These are phyloP conservation scores for Elanus axillaris DNA, from an alignment of 2,113 vertebrate genomes.

Conservation along the genomic window DNA sequence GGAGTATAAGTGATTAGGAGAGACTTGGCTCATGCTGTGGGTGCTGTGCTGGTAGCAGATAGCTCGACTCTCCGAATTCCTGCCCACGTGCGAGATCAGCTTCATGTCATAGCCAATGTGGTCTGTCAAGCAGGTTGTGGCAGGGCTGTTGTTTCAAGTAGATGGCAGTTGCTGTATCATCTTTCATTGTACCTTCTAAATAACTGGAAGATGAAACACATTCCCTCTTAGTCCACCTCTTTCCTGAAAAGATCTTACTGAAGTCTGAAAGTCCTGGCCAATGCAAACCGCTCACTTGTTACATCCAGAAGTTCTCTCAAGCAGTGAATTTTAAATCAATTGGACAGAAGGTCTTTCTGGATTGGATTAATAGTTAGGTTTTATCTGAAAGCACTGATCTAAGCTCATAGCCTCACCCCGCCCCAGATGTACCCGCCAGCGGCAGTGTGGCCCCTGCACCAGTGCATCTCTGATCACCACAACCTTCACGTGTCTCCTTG, in stretches of 20 bases:
- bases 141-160: background rate
- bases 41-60: background rate
- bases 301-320: background rate
- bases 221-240: background rate
- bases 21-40: background rate
- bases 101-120: background rate
- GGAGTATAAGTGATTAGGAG: background rate
- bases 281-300: background rate
- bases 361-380: background rate
- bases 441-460: background rate
- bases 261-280: background rate
- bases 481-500: rapidly evolving
- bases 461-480: rapidly evolving
- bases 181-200: background rate
- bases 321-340: background rate
- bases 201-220: background rate
- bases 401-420: background rate
- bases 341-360: background rate
- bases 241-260: background rate
- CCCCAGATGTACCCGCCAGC: no score
- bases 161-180: background rate
- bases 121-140: background rate
- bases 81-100: background rate
- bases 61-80: background rate
- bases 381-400: background rate